phyloP scores from a whole-genome alignment of 1,140 invertebrate genomes.

The Phocides pigmalion region DNA sequence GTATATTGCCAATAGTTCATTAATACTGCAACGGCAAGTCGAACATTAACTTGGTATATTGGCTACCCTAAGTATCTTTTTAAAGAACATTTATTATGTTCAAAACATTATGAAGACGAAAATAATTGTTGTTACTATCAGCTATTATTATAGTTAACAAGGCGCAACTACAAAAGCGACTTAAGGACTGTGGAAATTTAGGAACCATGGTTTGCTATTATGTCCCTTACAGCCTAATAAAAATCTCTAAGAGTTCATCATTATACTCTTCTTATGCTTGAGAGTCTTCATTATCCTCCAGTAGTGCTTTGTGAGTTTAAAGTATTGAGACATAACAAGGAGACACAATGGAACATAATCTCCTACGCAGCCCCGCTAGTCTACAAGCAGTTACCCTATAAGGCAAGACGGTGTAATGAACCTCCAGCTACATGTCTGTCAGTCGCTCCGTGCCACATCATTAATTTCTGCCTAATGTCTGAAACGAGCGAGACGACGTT shows the following conservation, averaged over 20 bases:
- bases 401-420: constrained; percentile 58
- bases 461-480: constrained; percentile 77
- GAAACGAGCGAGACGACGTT: constrained; percentile 58
- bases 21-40: neutral
- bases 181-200: too few species aligned
- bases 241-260: too few species aligned
- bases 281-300: neutral
- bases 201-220: too few species aligned
- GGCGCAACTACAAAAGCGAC: too few species aligned
- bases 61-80: neutral
- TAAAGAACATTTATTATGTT: too few species aligned
- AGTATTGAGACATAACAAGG: constrained; percentile 16
- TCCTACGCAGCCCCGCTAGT: constrained; percentile 1
- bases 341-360: neutral
- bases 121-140: too few species aligned
- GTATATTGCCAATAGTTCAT: constrained; percentile 23
- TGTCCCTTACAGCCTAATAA: too few species aligned
- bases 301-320: neutral
- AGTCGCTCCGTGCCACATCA: constrained; percentile 64
- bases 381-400: constrained; percentile 33
- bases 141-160: too few species aligned
- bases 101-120: too few species aligned
- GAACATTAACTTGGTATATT: neutral
- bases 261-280: too few species aligned
- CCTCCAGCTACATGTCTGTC: constrained; percentile 57